Evolutionary conservation across 2,888 invertebrate species (phyloP).

Genomic region (Dynastes hyllus): DNA sequence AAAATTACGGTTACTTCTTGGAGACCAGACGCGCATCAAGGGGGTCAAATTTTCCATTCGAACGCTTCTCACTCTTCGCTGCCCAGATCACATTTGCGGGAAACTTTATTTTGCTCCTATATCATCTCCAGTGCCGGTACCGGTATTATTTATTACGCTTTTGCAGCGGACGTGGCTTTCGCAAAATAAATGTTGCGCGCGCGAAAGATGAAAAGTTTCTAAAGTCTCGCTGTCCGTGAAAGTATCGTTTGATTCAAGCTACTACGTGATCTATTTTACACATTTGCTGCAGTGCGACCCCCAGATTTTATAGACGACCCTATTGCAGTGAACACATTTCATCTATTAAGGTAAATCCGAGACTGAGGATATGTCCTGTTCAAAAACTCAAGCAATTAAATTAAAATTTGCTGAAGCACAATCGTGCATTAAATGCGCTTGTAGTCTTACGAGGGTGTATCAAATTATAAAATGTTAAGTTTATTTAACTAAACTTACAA

Average conservation of each 20-base stretch:
- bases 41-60: slow-evolving; percentile 14
- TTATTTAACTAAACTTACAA: too few species aligned
- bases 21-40: background rate
- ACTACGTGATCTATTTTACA: slow-evolving; percentile 16
- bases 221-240: slow-evolving; percentile 10
- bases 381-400: too few species aligned
- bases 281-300: background rate
- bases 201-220: slow-evolving; percentile 28
- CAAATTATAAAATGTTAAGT: too few species aligned
- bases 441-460: too few species aligned
- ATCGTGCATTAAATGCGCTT: too few species aligned
- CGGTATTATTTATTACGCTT: slow-evolving; percentile 31
- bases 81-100: slow-evolving; percentile 17
- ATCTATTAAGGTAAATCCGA: too few species aligned
- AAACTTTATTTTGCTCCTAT: slow-evolving; percentile 21
- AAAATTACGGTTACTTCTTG: slow-evolving; percentile 20
- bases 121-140: background rate
- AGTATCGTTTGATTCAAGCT: slow-evolving; percentile 14
- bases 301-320: too few species aligned
- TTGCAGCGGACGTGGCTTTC: slow-evolving; percentile 26
- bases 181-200: slow-evolving; percentile 19
- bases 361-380: too few species aligned
- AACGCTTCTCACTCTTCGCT: background rate
- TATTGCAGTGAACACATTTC: too few species aligned
- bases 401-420: too few species aligned